phyloP scores from a whole-genome alignment of 2,797 vertebrate species.

The Sebastiscus tertius region DNA sequence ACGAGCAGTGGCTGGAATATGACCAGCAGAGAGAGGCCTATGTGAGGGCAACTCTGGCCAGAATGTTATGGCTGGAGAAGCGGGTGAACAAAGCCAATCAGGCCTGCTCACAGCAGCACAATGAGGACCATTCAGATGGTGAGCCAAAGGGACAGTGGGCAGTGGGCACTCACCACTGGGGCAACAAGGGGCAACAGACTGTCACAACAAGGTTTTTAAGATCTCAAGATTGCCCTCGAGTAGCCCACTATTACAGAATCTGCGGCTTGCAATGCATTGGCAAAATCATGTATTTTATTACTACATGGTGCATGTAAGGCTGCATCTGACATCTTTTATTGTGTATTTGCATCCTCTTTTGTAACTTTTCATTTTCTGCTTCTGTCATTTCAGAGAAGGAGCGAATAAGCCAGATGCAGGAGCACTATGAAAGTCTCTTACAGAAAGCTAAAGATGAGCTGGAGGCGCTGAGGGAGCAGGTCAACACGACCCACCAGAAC shows the following conservation, averaged over 20 bases:
- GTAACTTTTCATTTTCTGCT: background rate
- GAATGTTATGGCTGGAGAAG: slow-evolving; percentile 87
- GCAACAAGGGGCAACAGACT: slow-evolving; percentile 51
- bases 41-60: slow-evolving; percentile 83
- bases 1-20: slow-evolving; percentile 90
- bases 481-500: slow-evolving; percentile 73
- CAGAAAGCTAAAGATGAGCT: slow-evolving; percentile 72
- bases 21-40: slow-evolving; percentile 91
- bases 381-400: slow-evolving; percentile 32
- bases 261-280: background rate
- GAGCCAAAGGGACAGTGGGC: slow-evolving; percentile 63
- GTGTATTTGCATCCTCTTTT: background rate
- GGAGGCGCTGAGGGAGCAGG: slow-evolving; percentile 72
- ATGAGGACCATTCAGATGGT: slow-evolving; percentile 85
- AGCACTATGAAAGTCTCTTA: slow-evolving; percentile 80
- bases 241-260: background rate
- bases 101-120: slow-evolving; percentile 69
- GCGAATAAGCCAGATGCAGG: slow-evolving; percentile 58
- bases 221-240: slow-evolving; percentile 37
- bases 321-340: background rate
- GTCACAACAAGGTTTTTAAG: slow-evolving; percentile 66
- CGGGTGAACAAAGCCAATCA: slow-evolving; percentile 73
- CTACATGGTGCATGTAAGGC: background rate
- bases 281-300: background rate
- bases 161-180: slow-evolving; percentile 49